These are phyloP conservation scores for Antheraea mylitta DNA, from an alignment of 1,140 invertebrate genomes.

Conservation along the genomic window DNA sequence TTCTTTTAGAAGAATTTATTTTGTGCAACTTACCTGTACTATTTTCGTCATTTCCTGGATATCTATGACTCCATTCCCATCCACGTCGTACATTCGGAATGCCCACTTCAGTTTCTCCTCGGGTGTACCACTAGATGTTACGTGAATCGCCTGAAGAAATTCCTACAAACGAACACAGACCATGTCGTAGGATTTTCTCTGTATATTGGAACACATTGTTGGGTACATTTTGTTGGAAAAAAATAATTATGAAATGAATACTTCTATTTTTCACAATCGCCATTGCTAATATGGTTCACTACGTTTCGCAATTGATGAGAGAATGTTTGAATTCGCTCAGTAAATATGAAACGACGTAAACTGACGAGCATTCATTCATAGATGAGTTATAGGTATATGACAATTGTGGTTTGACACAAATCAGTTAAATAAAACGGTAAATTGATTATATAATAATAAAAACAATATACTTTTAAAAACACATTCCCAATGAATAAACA, in stretches of 20 bases:
- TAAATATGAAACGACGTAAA: neutral
- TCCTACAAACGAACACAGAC: constrained; percentile 85
- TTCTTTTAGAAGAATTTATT: too few relatives aligned
- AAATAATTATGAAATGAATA: constrained; percentile 14
- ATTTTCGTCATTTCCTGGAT: constrained; percentile 98
- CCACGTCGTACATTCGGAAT: constrained; percentile 99
- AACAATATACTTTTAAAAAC: too few relatives aligned
- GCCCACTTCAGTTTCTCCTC: constrained; percentile 99
- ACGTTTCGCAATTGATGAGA: neutral
- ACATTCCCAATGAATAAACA: too few relatives aligned
- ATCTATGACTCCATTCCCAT: constrained; percentile 99
- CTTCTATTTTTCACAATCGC: constrained; percentile 14
- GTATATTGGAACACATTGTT: constrained; percentile 8
- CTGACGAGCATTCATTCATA: neutral
- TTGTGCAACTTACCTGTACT: constrained; percentile 89
- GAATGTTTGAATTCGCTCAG: neutral
- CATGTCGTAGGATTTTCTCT: constrained; percentile 3
- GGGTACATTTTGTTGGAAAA: constrained; percentile 30
- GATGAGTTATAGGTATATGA: neutral
- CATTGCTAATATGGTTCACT: constrained; percentile 2
- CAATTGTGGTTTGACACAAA: too few relatives aligned
- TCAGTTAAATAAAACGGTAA: too few relatives aligned
- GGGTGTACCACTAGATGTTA: constrained; percentile 97
- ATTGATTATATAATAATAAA: too few relatives aligned
- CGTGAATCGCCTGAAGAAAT: constrained; percentile 98